Percentiles rank a stretch among this genome's conserved stretches.
These are phyloP conservation scores for Nannospalax galili DNA, from an alignment of 2,113 vertebrate species.

Conservation along the genomic window DNA sequence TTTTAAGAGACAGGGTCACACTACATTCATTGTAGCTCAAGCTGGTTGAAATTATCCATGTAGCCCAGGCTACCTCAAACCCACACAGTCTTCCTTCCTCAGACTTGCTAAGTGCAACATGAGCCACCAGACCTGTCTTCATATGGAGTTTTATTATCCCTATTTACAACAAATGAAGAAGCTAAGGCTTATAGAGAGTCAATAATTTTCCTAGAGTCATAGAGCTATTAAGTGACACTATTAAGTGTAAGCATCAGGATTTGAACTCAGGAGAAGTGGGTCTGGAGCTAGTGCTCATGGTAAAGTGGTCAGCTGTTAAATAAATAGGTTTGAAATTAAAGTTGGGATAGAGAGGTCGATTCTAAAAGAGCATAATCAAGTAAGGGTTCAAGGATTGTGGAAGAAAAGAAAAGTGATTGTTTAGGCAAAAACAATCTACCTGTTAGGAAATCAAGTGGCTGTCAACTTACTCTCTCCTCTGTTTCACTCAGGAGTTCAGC, in stretches of 20 bases:
- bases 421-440: neutral
- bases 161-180: neutral
- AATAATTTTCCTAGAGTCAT: neutral
- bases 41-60: neutral
- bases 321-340: neutral
- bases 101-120: neutral
- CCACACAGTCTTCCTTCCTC: neutral
- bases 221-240: neutral
- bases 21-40: neutral
- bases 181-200: neutral
- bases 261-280: neutral
- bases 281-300: neutral
- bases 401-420: neutral
- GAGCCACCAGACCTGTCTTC: too few relatives aligned
- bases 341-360: neutral
- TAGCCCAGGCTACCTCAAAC: neutral
- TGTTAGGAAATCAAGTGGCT: neutral
- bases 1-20: neutral
- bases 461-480: neutral
- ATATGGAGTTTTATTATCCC: neutral
- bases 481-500: neutral
- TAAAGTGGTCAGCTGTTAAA: neutral
- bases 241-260: neutral
- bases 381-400: neutral
- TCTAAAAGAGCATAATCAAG: too few relatives aligned